Percentiles rank a stretch among this genome's conserved stretches.
phyloP scores from a whole-genome alignment of 1,140 invertebrate species.

The Philopotamus ludificatus region DNA sequence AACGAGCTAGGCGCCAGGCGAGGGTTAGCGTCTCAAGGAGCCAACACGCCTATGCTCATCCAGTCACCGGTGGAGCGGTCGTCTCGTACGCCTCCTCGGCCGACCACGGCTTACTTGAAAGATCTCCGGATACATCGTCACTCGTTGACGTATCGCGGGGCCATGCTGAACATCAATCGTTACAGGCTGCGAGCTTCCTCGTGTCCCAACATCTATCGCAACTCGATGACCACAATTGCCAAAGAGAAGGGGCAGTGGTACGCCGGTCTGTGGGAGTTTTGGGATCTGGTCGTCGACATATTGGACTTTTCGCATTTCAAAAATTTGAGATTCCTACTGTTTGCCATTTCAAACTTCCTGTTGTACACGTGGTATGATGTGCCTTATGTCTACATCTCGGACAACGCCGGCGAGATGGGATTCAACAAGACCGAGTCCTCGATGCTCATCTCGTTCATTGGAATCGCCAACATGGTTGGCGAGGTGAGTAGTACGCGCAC shows the following conservation, averaged over 20 bases:
- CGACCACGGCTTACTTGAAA: slow-evolving; percentile 66
- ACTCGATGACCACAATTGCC: slow-evolving; percentile 83
- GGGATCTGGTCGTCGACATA: slow-evolving; percentile 73
- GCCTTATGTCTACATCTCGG: slow-evolving; percentile 82
- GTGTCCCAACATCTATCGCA: slow-evolving; percentile 84
- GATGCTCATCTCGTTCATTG: slow-evolving; percentile 80
- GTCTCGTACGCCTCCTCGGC: slow-evolving; percentile 44
- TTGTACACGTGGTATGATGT: slow-evolving; percentile 88
- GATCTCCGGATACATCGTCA: slow-evolving; percentile 70
- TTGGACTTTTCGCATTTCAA: slow-evolving; percentile 77
- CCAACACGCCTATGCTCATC: slow-evolving; percentile 44
- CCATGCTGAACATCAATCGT: slow-evolving; percentile 81
- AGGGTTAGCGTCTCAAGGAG: slow-evolving; percentile 47
- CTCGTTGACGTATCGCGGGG: slow-evolving; percentile 79
- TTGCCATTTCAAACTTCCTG: slow-evolving; percentile 81
- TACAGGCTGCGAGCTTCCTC: slow-evolving; percentile 80
- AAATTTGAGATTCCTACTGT: slow-evolving; percentile 73
- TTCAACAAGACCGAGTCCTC: slow-evolving; percentile 72
- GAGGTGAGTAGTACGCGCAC: slow-evolving; percentile 60
- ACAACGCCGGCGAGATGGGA: slow-evolving; percentile 71
- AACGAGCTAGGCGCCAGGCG: slow-evolving; percentile 44
- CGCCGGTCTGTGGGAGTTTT: slow-evolving; percentile 72
- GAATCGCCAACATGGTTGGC: slow-evolving; percentile 82
- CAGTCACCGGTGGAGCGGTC: slow-evolving; percentile 41
- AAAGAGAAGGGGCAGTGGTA: slow-evolving; percentile 74